Conservation (phyloP, 2,888 invertebrate genomes). For the Catocala nupta region DNA sequence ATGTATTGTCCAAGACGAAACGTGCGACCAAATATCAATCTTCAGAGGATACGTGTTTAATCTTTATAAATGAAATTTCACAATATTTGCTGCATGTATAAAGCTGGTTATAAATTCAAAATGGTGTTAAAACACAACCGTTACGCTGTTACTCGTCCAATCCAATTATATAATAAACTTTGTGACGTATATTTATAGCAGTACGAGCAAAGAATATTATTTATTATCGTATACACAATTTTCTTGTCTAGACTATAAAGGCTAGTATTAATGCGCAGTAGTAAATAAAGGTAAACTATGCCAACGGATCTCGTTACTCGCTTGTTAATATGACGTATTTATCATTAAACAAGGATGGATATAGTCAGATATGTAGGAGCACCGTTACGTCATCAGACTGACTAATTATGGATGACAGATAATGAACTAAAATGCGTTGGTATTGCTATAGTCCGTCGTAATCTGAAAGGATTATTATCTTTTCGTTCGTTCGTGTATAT, state of each 20-base stretch:
- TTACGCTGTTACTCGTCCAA: background rate
- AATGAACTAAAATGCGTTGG: no score
- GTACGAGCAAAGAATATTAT: constrained; percentile 4
- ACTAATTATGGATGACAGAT: background rate
- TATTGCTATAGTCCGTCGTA: no score
- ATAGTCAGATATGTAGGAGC: background rate
- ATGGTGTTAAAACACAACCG: constrained; percentile 29
- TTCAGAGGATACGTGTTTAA: background rate
- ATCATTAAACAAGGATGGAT: background rate
- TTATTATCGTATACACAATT: background rate
- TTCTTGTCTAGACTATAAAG: constrained; percentile 7
- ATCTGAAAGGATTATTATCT: no score
- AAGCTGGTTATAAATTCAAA: constrained; percentile 41
- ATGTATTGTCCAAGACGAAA: no score
- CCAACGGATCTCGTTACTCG: background rate
- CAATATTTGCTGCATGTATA: constrained; percentile 40
- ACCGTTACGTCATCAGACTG: background rate
- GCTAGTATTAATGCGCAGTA: constrained; percentile 1
- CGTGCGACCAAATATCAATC: background rate
- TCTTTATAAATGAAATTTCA: constrained; percentile 11
- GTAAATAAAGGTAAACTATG: constrained; percentile 3
- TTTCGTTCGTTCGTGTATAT: no score
- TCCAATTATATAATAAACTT: constrained; percentile 26
- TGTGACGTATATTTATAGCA: constrained; percentile 24
- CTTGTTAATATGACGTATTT: background rate